Percentiles rank a stretch among this genome's conserved stretches.
Evolutionary conservation across 2,797 vertebrate genomes (phyloP).

Genomic region (Lacerta viridis): DNA sequence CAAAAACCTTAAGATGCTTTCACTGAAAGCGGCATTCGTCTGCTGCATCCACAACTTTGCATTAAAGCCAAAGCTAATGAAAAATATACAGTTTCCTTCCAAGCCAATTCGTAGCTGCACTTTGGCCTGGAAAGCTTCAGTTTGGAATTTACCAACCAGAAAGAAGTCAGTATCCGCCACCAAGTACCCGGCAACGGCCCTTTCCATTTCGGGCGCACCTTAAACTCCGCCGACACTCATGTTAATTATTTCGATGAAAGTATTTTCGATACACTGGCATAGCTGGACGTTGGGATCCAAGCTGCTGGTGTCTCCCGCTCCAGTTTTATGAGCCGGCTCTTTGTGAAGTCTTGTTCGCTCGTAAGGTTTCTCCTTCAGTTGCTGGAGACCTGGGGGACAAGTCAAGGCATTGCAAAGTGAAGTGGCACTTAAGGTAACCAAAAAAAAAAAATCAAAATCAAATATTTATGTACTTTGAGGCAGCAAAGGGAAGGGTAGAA

Average conservation of each 20-base stretch:
- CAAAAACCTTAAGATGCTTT: slow-evolving; percentile 51
- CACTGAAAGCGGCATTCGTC: slow-evolving; percentile 56
- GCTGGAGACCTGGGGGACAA: slow-evolving; percentile 87
- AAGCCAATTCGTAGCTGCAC: slow-evolving; percentile 37
- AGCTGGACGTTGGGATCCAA: slow-evolving; percentile 93
- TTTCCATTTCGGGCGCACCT: slow-evolving; percentile 17
- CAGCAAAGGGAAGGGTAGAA: no score
- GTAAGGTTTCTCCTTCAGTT: slow-evolving; percentile 90
- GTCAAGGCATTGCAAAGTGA: background rate
- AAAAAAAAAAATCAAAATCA: background rate
- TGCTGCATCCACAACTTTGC: slow-evolving; percentile 37
- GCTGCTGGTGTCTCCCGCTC: slow-evolving; percentile 82
- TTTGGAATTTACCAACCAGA: slow-evolving; percentile 25
- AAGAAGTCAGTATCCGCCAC: slow-evolving; percentile 22
- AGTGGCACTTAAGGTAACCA: no score
- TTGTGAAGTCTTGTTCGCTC: slow-evolving; percentile 82
- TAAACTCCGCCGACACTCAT: slow-evolving; percentile 91
- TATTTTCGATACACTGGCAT: slow-evolving; percentile 94
- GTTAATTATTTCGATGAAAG: slow-evolving; percentile 95
- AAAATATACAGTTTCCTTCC: background rate
- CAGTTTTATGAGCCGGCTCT: slow-evolving; percentile 81
- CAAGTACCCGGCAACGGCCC: slow-evolving; percentile 23
- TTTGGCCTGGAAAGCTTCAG: background rate
- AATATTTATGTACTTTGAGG: background rate
- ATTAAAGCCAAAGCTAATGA: slow-evolving; percentile 46